Base-by-base conservation (phyloP, 2,113 vertebrate species). In the Protomyctophum bolini region DNA sequence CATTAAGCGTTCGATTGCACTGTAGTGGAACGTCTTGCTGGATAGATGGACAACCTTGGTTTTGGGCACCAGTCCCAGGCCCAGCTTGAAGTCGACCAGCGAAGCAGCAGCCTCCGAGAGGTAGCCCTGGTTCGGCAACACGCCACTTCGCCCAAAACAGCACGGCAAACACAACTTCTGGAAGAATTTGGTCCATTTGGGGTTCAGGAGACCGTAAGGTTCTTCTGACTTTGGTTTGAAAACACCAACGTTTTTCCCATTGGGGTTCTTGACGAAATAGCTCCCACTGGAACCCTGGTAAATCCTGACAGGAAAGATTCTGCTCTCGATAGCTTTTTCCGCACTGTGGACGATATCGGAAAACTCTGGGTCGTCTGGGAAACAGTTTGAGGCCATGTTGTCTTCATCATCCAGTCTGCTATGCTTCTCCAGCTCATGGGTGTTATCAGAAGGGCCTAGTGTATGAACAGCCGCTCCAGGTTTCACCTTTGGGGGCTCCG, bases 191-290 rank as follows among this genome's bases (percentile, higher is more conserved):
- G 97, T 98, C 98, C 98, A 99, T 86, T 99, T 99, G 49, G 98
- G 98, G 87, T 99, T 99, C 63, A 99, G 93, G 52, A 99, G 96
- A 88, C 98, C 96, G 1, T 99, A 99, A 80, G 98, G 98, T 87
- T 99, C 98, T 88, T 99, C 98, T 41, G 97, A 97, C 92, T 99
- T 99, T 93, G 98, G 98, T 91, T 99, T 99, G 88, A 99, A 99
- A 64, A 99, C 98, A 49, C 96, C 97, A 80, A 97, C 93, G 74
- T 86, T 94, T 92, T 95, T 97, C 93, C 93, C 94, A 91, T 98
- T 98, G 63, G 94, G 80, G 87, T 99, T 97, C 91, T 98, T 98
- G 68, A 98, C 96, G 85, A 98, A 98, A 85, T 99, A 99, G 91
- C 97, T 99, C 72, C 97, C 97, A 68, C 97, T 98, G 76, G 97